Evolutionary conservation across 2,113 vertebrate species (phyloP).

Genomic region (crab-eating macaque (Macaca fascicularis)): T2T-MFA8v1.1 NC_088381.1:139411501-139412000

Average conservation of each 20-base stretch:
- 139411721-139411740: neutral
- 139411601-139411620: too few species aligned
- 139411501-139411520: neutral
- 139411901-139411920: neutral
- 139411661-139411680: neutral
- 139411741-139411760: neutral
- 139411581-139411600: too few species aligned
- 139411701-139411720: neutral
- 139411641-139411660: too few species aligned
- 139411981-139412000: too few species aligned
- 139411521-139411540: too few species aligned
- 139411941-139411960: too few species aligned
- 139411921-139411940: too few species aligned
- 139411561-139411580: too few species aligned
- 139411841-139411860: neutral
- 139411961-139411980: too few species aligned
- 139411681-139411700: neutral
- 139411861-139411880: neutral
- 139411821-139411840: neutral
- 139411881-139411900: neutral
- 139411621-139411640: too few species aligned
- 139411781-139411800: neutral
- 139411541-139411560: too few species aligned
- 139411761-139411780: neutral
- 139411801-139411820: neutral